Percentiles rank a stretch among this genome's conserved stretches.
These are phyloP conservation scores for Ciona savignyi DNA, from an alignment of 23 tunicate species.

Conservation along the genomic window DNA sequence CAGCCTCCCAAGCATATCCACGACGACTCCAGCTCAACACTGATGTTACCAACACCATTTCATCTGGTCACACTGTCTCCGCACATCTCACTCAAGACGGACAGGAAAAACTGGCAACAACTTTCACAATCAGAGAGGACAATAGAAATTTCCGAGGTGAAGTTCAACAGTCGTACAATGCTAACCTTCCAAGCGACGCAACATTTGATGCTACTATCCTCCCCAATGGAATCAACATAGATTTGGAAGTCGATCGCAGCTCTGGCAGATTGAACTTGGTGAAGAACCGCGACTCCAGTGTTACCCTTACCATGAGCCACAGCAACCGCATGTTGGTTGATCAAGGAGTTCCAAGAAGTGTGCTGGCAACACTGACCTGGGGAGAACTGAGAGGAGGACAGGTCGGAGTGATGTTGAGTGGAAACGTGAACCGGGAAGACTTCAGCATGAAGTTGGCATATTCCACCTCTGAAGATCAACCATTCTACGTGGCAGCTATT, in stretches of 20 bases:
- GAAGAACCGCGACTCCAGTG: too few relatives aligned
- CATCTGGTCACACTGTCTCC: neutral
- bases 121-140: neutral
- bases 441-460: slow-evolving; percentile 11
- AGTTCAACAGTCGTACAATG: too few relatives aligned
- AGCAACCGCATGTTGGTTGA: neutral
- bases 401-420: slow-evolving; percentile 21
- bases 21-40: too few relatives aligned
- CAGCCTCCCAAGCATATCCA: neutral
- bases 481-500: neutral
- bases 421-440: neutral
- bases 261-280: too few relatives aligned
- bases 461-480: too few relatives aligned
- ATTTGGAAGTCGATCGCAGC: too few relatives aligned
- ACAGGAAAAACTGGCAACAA: slow-evolving; percentile 2
- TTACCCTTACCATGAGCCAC: slow-evolving; percentile 3
- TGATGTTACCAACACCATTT: slow-evolving; percentile 10
- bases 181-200: too few relatives aligned
- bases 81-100: slow-evolving; percentile 1
- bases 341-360: slow-evolving; percentile 6
- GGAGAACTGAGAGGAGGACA: slow-evolving; percentile 11
- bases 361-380: slow-evolving; percentile 8
- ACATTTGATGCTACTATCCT: too few relatives aligned
- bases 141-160: too few relatives aligned
- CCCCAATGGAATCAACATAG: too few relatives aligned